Evolutionary conservation across 2,888 invertebrate genomes (phyloP).

Genomic region (Orchestes rusci): DNA sequence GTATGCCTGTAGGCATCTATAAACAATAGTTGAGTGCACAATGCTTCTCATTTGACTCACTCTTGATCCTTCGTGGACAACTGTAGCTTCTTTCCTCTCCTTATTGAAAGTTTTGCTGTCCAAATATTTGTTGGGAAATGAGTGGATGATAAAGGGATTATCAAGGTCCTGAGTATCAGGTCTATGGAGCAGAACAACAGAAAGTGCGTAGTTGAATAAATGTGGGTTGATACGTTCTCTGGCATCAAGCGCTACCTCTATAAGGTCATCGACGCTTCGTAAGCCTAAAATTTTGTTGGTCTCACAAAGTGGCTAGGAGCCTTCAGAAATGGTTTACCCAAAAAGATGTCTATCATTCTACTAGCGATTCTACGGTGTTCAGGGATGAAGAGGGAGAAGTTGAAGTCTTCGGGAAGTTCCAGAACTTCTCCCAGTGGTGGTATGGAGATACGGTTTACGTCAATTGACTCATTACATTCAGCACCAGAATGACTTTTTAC

Average conservation of each 20-base stretch:
- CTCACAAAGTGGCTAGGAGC: no score
- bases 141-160: constrained; percentile 67
- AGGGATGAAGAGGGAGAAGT: constrained; percentile 70
- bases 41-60: constrained; percentile 2
- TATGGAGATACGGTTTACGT: constrained; percentile 47
- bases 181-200: constrained; percentile 69
- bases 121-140: constrained; percentile 77
- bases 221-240: constrained; percentile 72
- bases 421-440: constrained; percentile 54
- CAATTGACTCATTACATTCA: constrained; percentile 48
- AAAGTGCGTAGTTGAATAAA: constrained; percentile 71
- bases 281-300: no score
- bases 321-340: no score
- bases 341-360: constrained; percentile 59
- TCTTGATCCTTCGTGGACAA: constrained; percentile 49
- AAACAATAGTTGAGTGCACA: constrained; percentile 33
- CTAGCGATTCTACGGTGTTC: constrained; percentile 64
- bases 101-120: constrained; percentile 64
- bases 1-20: constrained; percentile 56
- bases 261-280: constrained; percentile 65
- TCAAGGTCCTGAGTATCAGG: constrained; percentile 61
- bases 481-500: constrained; percentile 53
- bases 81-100: constrained; percentile 61
- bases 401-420: constrained; percentile 52
- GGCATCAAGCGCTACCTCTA: constrained; percentile 62